phyloP scores from a whole-genome alignment of 2,888 invertebrate species.

The Megalurothrips usitatus region DNA sequence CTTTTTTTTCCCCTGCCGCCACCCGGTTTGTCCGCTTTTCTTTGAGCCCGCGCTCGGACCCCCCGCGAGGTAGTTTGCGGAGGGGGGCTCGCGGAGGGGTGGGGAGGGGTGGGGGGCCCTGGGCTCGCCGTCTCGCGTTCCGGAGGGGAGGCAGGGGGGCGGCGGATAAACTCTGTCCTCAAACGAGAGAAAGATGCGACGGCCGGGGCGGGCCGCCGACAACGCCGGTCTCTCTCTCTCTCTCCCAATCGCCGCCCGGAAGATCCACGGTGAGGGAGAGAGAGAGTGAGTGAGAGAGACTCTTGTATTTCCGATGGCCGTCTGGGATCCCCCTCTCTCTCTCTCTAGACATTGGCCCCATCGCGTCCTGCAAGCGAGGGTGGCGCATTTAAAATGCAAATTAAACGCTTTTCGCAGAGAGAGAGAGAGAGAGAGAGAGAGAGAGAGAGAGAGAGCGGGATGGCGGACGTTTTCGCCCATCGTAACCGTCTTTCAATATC shows the following conservation, averaged over 20 bases:
- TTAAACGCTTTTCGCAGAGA: background rate
- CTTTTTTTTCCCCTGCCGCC: no score
- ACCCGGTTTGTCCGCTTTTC: no score
- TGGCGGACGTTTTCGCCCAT: background rate
- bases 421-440: background rate
- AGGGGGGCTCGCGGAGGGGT: no score
- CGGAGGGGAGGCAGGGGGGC: background rate
- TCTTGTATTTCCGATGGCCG: no score
- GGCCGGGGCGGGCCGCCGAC: background rate
- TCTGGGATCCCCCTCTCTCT: background rate
- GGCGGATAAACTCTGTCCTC: constrained; percentile 7
- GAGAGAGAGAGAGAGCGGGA: background rate
- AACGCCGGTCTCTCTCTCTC: no score
- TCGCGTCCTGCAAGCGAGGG: background rate
- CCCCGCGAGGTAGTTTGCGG: no score
- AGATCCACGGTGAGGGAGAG: background rate
- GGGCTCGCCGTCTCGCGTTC: background rate
- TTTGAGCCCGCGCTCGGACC: no score
- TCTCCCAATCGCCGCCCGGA: no score
- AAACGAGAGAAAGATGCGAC: constrained; percentile 16
- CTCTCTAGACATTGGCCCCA: background rate
- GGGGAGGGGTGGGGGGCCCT: background rate
- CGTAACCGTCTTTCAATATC: constrained; percentile 9
- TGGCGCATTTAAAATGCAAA: constrained; percentile 19
- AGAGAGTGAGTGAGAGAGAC: no score